These are phyloP conservation scores for Nipponia nippon DNA, from an alignment of 2,113 vertebrate genomes.

Conservation along the genomic window DNA sequence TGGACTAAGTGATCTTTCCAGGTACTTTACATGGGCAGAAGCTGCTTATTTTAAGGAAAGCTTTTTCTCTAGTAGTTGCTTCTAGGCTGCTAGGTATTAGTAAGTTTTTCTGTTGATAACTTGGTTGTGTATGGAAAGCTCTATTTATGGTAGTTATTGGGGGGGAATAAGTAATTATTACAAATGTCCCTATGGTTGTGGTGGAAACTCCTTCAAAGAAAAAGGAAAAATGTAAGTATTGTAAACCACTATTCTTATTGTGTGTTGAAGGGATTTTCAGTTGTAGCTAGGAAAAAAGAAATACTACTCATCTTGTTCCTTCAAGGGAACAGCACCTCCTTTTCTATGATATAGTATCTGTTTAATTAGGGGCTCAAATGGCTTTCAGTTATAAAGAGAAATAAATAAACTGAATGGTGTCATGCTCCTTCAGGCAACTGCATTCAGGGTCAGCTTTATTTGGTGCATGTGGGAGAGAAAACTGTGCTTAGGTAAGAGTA, in stretches of 20 bases:
- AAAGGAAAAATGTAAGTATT: not conserved
- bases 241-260: not conserved
- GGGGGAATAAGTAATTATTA: not conserved
- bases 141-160: not conserved
- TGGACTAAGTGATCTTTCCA: not conserved
- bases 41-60: not conserved
- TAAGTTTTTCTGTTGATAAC: not conserved
- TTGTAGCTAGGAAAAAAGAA: not conserved
- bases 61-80: not conserved
- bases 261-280: not conserved
- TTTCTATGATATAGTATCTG: not conserved
- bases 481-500: not conserved
- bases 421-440: not conserved
- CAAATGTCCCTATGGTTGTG: not conserved
- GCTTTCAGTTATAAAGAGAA: not conserved
- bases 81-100: not conserved
- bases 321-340: not conserved
- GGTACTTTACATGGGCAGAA: not conserved
- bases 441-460: not conserved
- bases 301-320: not conserved
- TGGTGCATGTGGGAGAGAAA: not conserved
- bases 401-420: not conserved
- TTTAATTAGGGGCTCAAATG: not conserved
- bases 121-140: not conserved
- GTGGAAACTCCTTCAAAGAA: not conserved